These are phyloP conservation scores for Sphenopsis melanotis DNA, from an alignment of 2,797 vertebrate species.

Conservation along the genomic window DNA sequence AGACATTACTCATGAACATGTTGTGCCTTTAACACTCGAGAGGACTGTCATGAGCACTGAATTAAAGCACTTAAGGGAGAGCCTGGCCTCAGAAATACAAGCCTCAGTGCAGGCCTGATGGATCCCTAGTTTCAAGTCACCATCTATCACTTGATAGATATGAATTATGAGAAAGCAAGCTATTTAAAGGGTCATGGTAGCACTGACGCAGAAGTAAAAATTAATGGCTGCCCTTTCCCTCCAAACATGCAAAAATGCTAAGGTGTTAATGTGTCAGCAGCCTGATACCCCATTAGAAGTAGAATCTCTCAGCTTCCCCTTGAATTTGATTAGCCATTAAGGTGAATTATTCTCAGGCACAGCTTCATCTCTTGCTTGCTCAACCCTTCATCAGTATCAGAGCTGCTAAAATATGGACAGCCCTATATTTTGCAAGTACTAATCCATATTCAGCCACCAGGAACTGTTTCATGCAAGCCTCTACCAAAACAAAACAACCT, in stretches of 20 bases:
- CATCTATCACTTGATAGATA: neutral
- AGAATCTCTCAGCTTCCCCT: neutral
- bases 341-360: neutral
- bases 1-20: neutral
- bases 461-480: neutral
- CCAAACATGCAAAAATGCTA: neutral
- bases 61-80: constrained; percentile 21
- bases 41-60: neutral
- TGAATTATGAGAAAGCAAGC: neutral
- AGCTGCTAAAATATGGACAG: neutral
- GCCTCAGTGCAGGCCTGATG: neutral
- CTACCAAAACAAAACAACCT: neutral
- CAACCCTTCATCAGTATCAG: neutral
- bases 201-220: neutral
- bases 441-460: neutral
- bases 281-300: neutral
- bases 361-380: neutral
- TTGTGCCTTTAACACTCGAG: neutral
- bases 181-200: neutral
- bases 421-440: neutral
- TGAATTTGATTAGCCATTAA: neutral
- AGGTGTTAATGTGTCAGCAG: neutral
- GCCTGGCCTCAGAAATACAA: neutral
- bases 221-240: neutral
- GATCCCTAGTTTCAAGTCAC: neutral